Evolutionary conservation across 2,888 invertebrate genomes (phyloP).

Genomic region (Drosophila kokeensis): DNA sequence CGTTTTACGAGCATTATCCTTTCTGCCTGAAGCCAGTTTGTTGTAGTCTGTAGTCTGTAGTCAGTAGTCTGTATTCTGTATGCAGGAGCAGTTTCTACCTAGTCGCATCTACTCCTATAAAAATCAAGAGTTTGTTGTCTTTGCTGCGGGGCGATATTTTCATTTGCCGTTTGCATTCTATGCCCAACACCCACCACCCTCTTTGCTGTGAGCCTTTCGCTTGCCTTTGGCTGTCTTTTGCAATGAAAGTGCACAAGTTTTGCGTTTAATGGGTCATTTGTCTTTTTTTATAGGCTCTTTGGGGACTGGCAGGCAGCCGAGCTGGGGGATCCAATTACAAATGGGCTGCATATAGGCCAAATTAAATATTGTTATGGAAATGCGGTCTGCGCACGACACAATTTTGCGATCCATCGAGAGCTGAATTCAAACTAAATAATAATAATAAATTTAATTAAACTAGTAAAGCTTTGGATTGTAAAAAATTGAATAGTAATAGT

Average conservation of each 20-base stretch:
- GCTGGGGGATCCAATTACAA: constrained; percentile 23
- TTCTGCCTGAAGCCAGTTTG: constrained; percentile 31
- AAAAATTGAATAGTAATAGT: neutral
- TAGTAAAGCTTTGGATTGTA: neutral
- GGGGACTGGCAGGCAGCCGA: constrained; percentile 9
- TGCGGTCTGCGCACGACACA: constrained; percentile 13
- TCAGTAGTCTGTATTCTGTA: constrained; percentile 2
- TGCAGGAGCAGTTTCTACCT: constrained; percentile 8
- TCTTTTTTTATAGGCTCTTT: constrained; percentile 71
- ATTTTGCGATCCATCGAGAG: neutral
- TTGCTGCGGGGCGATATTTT: constrained; percentile 78
- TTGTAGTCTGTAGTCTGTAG: constrained; percentile 7
- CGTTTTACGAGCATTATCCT: constrained; percentile 78
- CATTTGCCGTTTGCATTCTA: constrained; percentile 64
- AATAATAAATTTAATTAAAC: neutral
- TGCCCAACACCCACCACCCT: neutral
- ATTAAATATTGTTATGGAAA: constrained; percentile 50
- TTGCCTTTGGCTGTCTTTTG: constrained; percentile 25
- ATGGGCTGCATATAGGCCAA: constrained; percentile 46
- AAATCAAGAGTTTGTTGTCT: constrained; percentile 82
- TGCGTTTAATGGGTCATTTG: constrained; percentile 80
- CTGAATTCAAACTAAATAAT: neutral
- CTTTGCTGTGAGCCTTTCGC: constrained; percentile 2
- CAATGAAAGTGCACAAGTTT: constrained; percentile 79
- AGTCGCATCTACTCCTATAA: constrained; percentile 58